Base-by-base conservation (phyloP, 2,888 invertebrate genomes). In the Itoplectis maculator region DNA sequence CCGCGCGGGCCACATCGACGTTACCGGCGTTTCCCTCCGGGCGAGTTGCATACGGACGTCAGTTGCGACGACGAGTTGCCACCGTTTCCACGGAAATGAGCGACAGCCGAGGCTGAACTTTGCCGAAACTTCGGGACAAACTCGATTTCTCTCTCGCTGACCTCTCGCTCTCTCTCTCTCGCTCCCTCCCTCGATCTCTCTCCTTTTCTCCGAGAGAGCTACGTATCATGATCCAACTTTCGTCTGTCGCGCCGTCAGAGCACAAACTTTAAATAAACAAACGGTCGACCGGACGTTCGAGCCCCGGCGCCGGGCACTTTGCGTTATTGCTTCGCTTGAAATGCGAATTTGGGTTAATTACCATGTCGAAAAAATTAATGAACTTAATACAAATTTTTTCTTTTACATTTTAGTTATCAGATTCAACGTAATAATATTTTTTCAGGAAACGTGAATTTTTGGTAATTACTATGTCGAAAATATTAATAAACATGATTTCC, bases 71-170 rank as follows among this genome's bases (percentile, higher is more conserved):
- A n/a, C 51, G 18, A 51, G 18, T 51, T 51, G 51, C 51, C 18
- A 49, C 18, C 49, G 1, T n/a, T 18, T 2, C 49, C 6, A 18
- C 51, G 18, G 51, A 20, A 18, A 9, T 18, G 51, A 49, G 49
- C 65, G 47, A 45, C 47, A 9, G 23, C 23, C 8, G n/a, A 18
- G 15, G 13, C 66, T n/a, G 47, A 66, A 66, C 66, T 66, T 9
- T 47, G 4, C 8, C 29, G n/a, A 23, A 66, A 66, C 66, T 66
- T 23, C n/a, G 47, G 47, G 8, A 45, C 47, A 47, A 15, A 5
- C 45, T 35, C 15, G 15, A 29, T 45, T 5, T 4, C 29, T 29
- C 29, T 29, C 29, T 29, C 29, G 29, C 29, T 29, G 29, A 29
- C 29, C 29, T 29, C 5, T 29, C 29, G 29, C 29, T 29, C 29